Conservation (phyloP, 2,797 vertebrate genomes). For the Muscicapa comitata region DNA sequence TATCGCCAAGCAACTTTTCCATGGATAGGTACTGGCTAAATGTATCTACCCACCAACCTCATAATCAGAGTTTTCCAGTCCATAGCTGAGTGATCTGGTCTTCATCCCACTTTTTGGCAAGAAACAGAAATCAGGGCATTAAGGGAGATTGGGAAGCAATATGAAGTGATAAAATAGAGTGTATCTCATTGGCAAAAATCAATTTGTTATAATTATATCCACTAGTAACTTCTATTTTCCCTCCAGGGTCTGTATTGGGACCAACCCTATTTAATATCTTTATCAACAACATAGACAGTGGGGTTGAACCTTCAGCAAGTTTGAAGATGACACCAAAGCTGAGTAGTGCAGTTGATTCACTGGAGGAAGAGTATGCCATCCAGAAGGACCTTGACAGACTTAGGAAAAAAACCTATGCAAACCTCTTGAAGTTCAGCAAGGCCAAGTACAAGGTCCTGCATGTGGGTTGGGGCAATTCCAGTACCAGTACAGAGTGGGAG, state of each 20-base stretch:
- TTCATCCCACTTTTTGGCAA: not conserved
- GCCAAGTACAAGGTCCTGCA: not conserved
- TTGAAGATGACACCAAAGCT: not conserved
- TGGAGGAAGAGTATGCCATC: not conserved
- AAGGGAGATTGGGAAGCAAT: slow-evolving; percentile 1
- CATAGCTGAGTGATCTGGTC: not conserved
- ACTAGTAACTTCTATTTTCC: not conserved
- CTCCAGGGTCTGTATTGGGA: not conserved
- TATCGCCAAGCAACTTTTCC: not conserved
- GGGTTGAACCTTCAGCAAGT: not conserved
- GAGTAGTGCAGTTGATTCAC: not conserved
- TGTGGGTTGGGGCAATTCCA: not conserved
- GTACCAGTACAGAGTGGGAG: not conserved
- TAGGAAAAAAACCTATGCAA: not conserved
- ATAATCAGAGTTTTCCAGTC: not conserved
- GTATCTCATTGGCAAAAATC: slow-evolving; percentile 26
- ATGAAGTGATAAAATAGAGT: slow-evolving; percentile 17
- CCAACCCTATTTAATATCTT: not conserved
- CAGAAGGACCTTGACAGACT: not conserved
- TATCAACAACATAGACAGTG: not conserved
- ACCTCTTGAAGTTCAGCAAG: not conserved
- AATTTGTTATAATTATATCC: slow-evolving; percentile 33
- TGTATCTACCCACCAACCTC: not conserved
- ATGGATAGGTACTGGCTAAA: not conserved
- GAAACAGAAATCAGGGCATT: not conserved